These are phyloP conservation scores for Polyommatus icarus DNA, from an alignment of 2,888 invertebrate genomes.

Conservation along the genomic window DNA sequence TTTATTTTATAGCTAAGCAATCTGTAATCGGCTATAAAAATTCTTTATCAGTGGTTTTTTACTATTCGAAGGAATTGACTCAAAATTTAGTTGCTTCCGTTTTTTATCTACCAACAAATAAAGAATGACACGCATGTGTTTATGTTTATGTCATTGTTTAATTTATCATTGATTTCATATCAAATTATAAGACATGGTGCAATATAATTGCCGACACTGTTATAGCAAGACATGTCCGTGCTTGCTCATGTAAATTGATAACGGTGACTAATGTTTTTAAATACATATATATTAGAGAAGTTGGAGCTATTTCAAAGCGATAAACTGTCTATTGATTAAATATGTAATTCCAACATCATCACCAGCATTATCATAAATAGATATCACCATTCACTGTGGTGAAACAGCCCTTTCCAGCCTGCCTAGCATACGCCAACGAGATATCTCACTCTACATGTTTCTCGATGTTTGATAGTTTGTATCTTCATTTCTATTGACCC, in stretches of 20 bases:
- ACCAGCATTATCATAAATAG: too few relatives aligned
- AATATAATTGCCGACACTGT: not conserved
- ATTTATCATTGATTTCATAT: constrained; percentile 20
- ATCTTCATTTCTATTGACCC: too few relatives aligned
- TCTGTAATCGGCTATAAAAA: not conserved
- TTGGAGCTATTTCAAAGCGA: not conserved
- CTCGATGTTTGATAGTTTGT: too few relatives aligned
- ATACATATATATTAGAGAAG: not conserved
- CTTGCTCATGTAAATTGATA: not conserved
- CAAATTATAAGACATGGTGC: constrained; percentile 28
- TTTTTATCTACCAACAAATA: not conserved
- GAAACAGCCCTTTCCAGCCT: too few relatives aligned
- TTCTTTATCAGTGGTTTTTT: not conserved
- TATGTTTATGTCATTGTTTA: constrained; percentile 3
- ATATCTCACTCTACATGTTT: too few relatives aligned
- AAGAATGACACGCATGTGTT: not conserved
- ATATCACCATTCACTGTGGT: not conserved
- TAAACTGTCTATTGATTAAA: too few relatives aligned
- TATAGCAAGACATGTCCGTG: not conserved
- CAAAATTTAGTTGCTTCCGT: not conserved
- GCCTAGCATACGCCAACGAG: too few relatives aligned
- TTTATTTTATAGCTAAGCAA: not conserved
- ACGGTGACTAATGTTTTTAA: not conserved
- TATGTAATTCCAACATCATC: too few relatives aligned
- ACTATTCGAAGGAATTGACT: constrained; percentile 2